Percentiles rank a stretch among this genome's conserved stretches.
These are phyloP conservation scores for Bos taurus DNA, from an alignment of 2,113 vertebrate genomes.

Conservation along the genomic window DNA sequence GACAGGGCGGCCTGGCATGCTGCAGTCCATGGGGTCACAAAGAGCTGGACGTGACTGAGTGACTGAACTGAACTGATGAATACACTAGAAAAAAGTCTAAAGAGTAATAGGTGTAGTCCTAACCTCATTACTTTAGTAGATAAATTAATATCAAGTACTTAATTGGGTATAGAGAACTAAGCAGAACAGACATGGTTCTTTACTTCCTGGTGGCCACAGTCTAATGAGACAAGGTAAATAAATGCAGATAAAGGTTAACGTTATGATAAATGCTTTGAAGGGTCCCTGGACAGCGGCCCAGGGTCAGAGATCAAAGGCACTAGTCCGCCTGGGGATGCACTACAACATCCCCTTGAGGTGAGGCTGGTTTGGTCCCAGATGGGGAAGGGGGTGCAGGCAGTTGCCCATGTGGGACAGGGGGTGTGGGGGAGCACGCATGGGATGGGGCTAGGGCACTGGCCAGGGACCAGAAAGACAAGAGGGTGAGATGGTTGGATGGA, in stretches of 20 bases:
- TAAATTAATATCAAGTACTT: neutral
- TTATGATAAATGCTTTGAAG: neutral
- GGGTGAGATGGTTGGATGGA: neutral
- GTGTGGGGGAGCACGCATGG: rapidly evolving
- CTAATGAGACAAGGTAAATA: neutral
- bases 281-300: neutral
- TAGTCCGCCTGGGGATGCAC: neutral
- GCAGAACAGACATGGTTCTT: neutral
- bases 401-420: neutral
- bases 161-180: neutral
- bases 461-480: neutral
- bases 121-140: neutral
- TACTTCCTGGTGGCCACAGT: neutral
- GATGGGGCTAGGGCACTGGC: neutral
- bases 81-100: neutral
- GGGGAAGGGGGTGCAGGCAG: neutral
- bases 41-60: rapidly evolving
- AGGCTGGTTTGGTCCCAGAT: neutral
- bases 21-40: neutral
- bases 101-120: neutral
- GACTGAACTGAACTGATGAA: neutral
- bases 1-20: neutral
- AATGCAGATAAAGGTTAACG: neutral
- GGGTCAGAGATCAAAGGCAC: neutral
- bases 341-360: rapidly evolving